Percentiles rank a stretch among this genome's conserved stretches.
Evolutionary conservation across 2,888 invertebrate genomes (phyloP).

Genomic region (Malthinus seriepunctatus): DNA sequence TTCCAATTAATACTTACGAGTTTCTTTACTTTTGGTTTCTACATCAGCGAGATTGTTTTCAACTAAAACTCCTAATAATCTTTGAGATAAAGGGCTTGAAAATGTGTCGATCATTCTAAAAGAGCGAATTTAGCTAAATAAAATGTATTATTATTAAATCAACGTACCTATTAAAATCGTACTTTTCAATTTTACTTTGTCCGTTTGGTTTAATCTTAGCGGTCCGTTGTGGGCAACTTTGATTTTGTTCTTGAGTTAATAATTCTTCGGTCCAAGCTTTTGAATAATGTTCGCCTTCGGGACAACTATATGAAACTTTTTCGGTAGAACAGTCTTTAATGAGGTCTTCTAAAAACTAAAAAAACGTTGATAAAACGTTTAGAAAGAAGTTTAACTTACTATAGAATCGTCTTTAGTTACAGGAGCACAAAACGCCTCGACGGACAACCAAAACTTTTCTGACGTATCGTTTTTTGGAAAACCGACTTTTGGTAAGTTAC

Average conservation of each 20-base stretch:
- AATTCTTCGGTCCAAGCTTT: conserved; percentile 79
- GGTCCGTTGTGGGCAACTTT: conserved; percentile 23
- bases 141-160: background rate
- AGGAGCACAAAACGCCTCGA: conserved; percentile 91
- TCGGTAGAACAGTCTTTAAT: conserved; percentile 67
- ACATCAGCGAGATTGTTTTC: conserved; percentile 44
- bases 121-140: too few species aligned
- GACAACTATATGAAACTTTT: conserved; percentile 80
- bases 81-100: conserved; percentile 85
- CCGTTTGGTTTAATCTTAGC: background rate
- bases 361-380: conserved; percentile 3
- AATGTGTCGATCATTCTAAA: conserved; percentile 60
- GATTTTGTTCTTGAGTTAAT: conserved; percentile 64
- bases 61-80: conserved; percentile 83
- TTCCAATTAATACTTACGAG: too few species aligned
- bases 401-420: conserved; percentile 84
- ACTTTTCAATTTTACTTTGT: background rate
- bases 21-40: too few species aligned
- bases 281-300: conserved; percentile 87
- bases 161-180: background rate
- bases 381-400: conserved; percentile 38
- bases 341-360: conserved; percentile 66
- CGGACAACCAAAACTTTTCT: conserved; percentile 92
- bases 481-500: conserved; percentile 67
- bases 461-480: conserved; percentile 89